Evolutionary conservation across 2,888 invertebrate species (phyloP).

Genomic region (Dromius quadrimaculatus): DNA sequence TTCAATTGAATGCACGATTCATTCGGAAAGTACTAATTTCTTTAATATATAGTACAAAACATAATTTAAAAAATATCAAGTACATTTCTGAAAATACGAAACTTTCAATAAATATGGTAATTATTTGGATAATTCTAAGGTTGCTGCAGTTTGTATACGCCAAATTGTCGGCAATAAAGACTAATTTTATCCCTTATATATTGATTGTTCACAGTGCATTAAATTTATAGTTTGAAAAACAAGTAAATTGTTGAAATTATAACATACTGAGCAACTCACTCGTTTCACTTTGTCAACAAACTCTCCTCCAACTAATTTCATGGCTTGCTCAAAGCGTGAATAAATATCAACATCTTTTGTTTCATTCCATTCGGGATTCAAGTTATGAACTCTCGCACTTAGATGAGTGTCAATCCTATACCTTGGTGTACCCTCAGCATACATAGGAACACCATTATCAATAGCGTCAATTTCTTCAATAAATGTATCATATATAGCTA

Average conservation of each 20-base stretch:
- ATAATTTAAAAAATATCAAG: too few relatives aligned
- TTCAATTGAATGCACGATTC: background rate
- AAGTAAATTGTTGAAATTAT: slow-evolving; percentile 13
- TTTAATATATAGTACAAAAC: too few relatives aligned
- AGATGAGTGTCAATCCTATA: slow-evolving; percentile 86
- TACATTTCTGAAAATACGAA: background rate
- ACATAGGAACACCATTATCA: slow-evolving; percentile 94
- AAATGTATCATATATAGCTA: slow-evolving; percentile 85
- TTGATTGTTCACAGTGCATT: too few relatives aligned
- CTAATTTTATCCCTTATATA: too few relatives aligned
- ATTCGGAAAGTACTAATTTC: too few relatives aligned
- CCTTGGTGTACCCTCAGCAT: slow-evolving; percentile 75
- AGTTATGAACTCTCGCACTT: slow-evolving; percentile 77
- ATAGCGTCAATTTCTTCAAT: slow-evolving; percentile 96
- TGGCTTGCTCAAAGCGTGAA: slow-evolving; percentile 81
- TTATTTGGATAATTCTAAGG: too few relatives aligned
- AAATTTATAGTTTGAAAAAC: background rate
- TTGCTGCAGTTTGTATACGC: too few relatives aligned
- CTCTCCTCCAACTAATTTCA: slow-evolving; percentile 82
- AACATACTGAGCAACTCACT: slow-evolving; percentile 56
- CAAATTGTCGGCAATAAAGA: too few relatives aligned
- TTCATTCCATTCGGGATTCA: slow-evolving; percentile 90
- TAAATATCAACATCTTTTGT: slow-evolving; percentile 68
- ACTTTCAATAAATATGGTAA: too few relatives aligned
- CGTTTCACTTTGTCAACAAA: slow-evolving; percentile 77